Base-by-base conservation (phyloP, 64 coral and sea anemone genomes). In the Orbicella faveolata region DNA sequence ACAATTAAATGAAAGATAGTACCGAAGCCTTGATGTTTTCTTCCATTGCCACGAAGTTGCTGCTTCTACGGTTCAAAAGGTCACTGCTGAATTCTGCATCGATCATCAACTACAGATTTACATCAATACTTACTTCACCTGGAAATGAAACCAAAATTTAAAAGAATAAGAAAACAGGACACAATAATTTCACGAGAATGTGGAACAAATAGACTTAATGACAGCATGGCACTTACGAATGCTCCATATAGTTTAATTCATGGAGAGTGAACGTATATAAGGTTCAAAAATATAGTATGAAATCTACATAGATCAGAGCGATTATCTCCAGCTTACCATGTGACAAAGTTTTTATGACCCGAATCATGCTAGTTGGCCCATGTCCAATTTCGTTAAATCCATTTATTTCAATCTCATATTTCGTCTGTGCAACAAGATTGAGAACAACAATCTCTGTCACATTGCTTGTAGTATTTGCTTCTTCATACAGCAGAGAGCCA, bases 341-440 rank as follows among this genome's bases (percentile, higher is more conserved):
- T 10, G 67, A 25, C 67, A 70, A 11, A 9, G 67, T 70, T 25
- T 70, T 70, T 70, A 70, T 11, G 1, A 70, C 67, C 30, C 30
- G 21, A 5, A 25, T 26, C 67, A 1, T 70, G 67, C 67, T 70
- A 11, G 67, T n/a, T 33, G 21, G 67, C 6, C 67, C 67, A 26
- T 70, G 67, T 9, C 67, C 67, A 70, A n/a, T 70, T 70, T 70
- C 67, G 25, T 70, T 70, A 26, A 70, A 70, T n/a, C 67, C 67
- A 11, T 70, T 70, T 23, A 70, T 21, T n/a, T 25, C 25, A 70
- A 70, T 70, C 67, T 70, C 67, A 8, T 70, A 70, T n/a, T 9
- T 26, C 10, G 67, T 70, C 21, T 70, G 6, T 33, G 67, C 6
- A 9, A 9, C 21, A 26, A 70, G 67, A 10, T 25, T 25, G 21